Percentiles rank a stretch among this genome's conserved stretches.
Evolutionary conservation across 1,140 invertebrate genomes (phyloP).

Genomic region (Calephelis nemesis): DNA sequence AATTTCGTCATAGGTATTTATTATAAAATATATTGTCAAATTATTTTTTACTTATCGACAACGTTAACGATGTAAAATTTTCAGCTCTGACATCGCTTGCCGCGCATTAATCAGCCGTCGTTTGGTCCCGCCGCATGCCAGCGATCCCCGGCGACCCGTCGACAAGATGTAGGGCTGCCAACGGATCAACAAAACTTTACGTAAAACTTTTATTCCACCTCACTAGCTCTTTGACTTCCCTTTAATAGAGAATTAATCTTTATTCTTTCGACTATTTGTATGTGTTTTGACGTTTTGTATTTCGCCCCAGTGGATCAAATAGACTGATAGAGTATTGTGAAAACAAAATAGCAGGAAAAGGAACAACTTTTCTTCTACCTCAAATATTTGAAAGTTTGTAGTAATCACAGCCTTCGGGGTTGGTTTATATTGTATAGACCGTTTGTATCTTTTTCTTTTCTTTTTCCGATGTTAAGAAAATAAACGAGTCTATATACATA

Average conservation of each 20-base stretch:
- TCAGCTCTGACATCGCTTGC: conserved; percentile 27
- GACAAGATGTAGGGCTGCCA: conserved; percentile 33
- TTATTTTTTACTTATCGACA: conserved; percentile 22
- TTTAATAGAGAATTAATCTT: conserved; percentile 12
- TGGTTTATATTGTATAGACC: no score
- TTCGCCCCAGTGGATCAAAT: no score
- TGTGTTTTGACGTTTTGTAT: neutral
- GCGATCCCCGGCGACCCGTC: conserved; percentile 34
- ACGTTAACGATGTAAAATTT: neutral
- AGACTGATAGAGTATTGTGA: no score
- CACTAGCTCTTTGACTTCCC: conserved; percentile 21
- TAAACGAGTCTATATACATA: no score
- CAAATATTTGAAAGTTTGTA: no score
- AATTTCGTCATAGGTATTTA: no score
- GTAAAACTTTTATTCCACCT: conserved; percentile 16
- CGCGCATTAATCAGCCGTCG: conserved; percentile 42
- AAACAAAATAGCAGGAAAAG: no score
- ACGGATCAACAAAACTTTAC: conserved; percentile 22
- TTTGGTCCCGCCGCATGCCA: conserved; percentile 47
- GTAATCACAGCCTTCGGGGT: no score
- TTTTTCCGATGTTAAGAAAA: no score
- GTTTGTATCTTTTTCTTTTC: no score
- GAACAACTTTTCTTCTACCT: no score
- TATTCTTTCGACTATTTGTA: conserved; percentile 2
- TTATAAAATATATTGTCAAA: no score